Percentiles rank a stretch among this genome's conserved stretches.
These are phyloP conservation scores for Corythornis leucogaster DNA, from an alignment of 2,797 vertebrate species.

Conservation along the genomic window DNA sequence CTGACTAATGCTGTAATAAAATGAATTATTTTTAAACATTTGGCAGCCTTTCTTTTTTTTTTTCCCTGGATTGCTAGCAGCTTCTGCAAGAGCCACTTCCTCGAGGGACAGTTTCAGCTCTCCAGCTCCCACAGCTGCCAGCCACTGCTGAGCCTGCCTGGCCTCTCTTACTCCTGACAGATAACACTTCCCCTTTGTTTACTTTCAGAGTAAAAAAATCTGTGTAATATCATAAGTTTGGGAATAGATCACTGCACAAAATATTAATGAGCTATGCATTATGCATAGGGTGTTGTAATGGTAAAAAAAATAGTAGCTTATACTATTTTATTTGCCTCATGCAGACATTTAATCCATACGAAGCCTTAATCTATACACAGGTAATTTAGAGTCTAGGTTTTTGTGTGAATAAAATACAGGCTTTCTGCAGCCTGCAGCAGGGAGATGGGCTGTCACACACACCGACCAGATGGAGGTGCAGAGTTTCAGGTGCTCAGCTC, in stretches of 20 bases:
- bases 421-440: neutral
- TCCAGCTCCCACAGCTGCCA: neutral
- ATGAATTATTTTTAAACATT: neutral
- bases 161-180: neutral
- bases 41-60: neutral
- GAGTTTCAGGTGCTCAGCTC: neutral
- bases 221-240: neutral
- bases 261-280: neutral
- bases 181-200: conserved; percentile 7
- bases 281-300: neutral
- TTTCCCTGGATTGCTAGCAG: neutral
- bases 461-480: neutral
- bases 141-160: neutral
- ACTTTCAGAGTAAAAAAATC: neutral
- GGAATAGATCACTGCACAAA: neutral
- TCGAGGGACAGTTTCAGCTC: neutral
- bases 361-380: neutral
- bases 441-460: neutral
- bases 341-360: neutral
- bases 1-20: conserved; percentile 3
- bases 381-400: neutral
- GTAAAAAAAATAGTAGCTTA: neutral
- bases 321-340: neutral
- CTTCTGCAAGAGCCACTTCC: neutral
- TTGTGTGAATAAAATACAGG: neutral